These are phyloP conservation scores for Drosophila ustulata DNA, from an alignment of 2,888 invertebrate species.

Conservation along the genomic window DNA sequence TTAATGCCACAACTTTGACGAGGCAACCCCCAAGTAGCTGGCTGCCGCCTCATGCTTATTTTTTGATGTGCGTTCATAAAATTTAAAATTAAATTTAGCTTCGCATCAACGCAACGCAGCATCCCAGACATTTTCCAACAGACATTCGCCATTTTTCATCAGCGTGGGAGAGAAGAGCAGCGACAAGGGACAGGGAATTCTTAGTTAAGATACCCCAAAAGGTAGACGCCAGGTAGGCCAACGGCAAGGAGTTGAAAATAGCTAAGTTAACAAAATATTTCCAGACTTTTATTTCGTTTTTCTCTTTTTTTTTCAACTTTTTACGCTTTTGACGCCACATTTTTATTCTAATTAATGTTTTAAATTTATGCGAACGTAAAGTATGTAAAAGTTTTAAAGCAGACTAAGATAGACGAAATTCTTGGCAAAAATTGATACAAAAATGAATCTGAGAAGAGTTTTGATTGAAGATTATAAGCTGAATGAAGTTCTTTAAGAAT, in stretches of 20 bases:
- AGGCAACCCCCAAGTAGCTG: constrained; percentile 41
- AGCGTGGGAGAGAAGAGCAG: not conserved
- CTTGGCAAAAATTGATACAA: not conserved
- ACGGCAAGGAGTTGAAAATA: constrained; percentile 20
- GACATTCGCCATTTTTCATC: constrained; percentile 75
- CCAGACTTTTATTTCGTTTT: constrained; percentile 1
- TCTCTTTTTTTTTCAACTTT: not conserved
- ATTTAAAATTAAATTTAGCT: constrained; percentile 77
- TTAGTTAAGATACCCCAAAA: constrained; percentile 36
- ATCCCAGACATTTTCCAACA: constrained; percentile 63
- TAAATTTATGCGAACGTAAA: constrained; percentile 39
- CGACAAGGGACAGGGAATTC: constrained; percentile 4
- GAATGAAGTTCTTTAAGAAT: not conserved
- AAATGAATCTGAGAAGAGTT: not conserved
- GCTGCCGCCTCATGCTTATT: constrained; percentile 36
- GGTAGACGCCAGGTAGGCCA: constrained; percentile 14
- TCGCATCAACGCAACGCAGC: constrained; percentile 51
- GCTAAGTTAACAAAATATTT: constrained; percentile 38
- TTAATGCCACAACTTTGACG: constrained; percentile 71
- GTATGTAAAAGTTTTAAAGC: constrained; percentile 12
- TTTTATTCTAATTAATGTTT: constrained; percentile 35
- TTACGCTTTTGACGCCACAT: constrained; percentile 7
- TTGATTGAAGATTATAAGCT: constrained; percentile 1
- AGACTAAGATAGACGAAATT: not conserved
- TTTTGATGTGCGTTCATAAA: constrained; percentile 79